These are phyloP conservation scores for Leptopilina syphax DNA, from an alignment of 2,888 invertebrate species.

Conservation along the genomic window DNA sequence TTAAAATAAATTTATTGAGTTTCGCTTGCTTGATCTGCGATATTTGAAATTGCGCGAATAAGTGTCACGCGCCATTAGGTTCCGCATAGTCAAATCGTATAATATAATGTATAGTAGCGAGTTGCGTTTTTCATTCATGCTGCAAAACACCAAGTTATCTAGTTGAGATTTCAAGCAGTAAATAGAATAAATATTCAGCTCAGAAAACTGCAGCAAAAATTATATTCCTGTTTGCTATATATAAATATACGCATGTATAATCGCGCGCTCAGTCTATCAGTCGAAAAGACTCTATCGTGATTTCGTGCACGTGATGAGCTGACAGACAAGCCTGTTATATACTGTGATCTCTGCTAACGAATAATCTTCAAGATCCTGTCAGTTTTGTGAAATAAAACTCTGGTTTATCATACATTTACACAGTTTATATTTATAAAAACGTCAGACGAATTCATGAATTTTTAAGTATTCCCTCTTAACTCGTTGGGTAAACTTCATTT, in stretches of 20 bases:
- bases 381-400: conserved; percentile 57
- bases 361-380: conserved; percentile 55
- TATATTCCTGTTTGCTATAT: background rate
- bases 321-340: conserved; percentile 59
- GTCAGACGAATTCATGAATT: too few relatives aligned
- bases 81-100: background rate
- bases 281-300: conserved; percentile 33
- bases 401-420: too few relatives aligned
- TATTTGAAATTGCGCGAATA: conserved; percentile 26
- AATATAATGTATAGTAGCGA: background rate
- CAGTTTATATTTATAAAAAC: too few relatives aligned
- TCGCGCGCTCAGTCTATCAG: background rate
- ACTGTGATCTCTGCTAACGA: conserved; percentile 47
- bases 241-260: background rate
- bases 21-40: conserved; percentile 1
- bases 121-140: conserved; percentile 23
- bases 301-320: conserved; percentile 49
- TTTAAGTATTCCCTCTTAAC: too few relatives aligned
- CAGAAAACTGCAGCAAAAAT: background rate
- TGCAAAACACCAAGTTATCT: conserved; percentile 6
- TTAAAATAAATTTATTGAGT: conserved; percentile 20
- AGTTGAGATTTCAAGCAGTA: background rate
- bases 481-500: too few relatives aligned
- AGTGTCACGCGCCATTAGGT: conserved; percentile 38
- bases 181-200: background rate